Conservation (phyloP, 1,140 invertebrate species). For the Achatina immaculata region DNA sequence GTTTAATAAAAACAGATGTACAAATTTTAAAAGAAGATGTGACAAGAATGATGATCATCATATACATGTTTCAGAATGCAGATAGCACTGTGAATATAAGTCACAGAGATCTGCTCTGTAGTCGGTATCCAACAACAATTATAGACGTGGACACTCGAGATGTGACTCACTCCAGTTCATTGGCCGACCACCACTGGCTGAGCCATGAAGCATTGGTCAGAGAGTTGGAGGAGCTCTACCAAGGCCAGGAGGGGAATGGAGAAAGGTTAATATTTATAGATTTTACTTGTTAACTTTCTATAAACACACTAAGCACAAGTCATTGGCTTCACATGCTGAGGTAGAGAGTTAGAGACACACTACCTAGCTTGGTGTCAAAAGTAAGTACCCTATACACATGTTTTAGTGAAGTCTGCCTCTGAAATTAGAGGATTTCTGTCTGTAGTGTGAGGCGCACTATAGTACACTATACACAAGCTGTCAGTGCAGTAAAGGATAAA, state of each 20-base stretch:
- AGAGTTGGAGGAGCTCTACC: slow-evolving; percentile 53
- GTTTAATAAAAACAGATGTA: no score
- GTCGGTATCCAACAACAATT: slow-evolving; percentile 56
- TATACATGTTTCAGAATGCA: slow-evolving; percentile 46
- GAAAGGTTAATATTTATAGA: slow-evolving; percentile 36
- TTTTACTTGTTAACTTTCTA: not conserved
- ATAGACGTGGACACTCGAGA: slow-evolving; percentile 55
- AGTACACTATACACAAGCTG: no score
- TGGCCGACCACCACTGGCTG: slow-evolving; percentile 47
- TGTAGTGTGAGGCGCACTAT: no score
- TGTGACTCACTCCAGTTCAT: slow-evolving; percentile 53
- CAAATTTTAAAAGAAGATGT: no score
- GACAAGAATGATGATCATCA: no score
- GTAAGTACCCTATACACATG: no score
- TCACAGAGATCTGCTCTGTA: slow-evolving; percentile 55
- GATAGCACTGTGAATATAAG: slow-evolving; percentile 42
- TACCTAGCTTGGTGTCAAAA: no score
- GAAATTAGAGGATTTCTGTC: no score
- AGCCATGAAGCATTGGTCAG: slow-evolving; percentile 48
- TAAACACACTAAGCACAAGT: not conserved
- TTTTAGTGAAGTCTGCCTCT: no score
- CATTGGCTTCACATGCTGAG: not conserved
- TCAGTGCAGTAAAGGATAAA: no score
- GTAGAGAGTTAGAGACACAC: not conserved
- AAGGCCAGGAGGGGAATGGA: slow-evolving; percentile 40